Evolutionary conservation across 2,888 invertebrate species (phyloP).

Genomic region (Neoitamus cyanurus): DNA sequence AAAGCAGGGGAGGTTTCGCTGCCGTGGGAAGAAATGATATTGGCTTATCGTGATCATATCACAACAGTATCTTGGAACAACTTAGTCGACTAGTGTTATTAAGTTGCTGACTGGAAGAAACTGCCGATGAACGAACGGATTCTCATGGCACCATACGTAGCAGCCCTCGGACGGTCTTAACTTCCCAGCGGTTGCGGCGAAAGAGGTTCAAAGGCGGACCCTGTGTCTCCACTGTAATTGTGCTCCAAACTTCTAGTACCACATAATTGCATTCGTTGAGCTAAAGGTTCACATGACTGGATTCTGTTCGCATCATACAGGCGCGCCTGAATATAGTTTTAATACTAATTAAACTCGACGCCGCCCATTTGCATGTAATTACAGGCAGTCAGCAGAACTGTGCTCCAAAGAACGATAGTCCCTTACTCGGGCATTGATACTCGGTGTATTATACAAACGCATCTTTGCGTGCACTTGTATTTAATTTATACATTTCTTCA

Average conservation of each 20-base stretch:
- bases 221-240: slow-evolving; percentile 1
- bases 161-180: background rate
- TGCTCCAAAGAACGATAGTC: background rate
- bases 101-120: background rate
- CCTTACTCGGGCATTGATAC: background rate
- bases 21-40: background rate
- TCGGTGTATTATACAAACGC: background rate
- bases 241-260: slow-evolving; percentile 4
- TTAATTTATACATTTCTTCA: background rate
- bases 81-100: background rate
- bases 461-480: background rate
- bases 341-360: background rate
- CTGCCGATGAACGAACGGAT: background rate
- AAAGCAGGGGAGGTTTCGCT: background rate
- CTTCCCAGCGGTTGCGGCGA: background rate
- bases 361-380: background rate
- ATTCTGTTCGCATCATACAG: background rate
- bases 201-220: background rate
- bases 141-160: background rate
- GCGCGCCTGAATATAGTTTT: background rate
- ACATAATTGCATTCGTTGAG: slow-evolving; percentile 13
- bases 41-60: background rate
- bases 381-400: background rate
- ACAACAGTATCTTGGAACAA: background rate
- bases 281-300: slow-evolving; percentile 1